Evolutionary conservation across 2,797 vertebrate genomes (phyloP).

Genomic region (Liparis tanakae): DNA sequence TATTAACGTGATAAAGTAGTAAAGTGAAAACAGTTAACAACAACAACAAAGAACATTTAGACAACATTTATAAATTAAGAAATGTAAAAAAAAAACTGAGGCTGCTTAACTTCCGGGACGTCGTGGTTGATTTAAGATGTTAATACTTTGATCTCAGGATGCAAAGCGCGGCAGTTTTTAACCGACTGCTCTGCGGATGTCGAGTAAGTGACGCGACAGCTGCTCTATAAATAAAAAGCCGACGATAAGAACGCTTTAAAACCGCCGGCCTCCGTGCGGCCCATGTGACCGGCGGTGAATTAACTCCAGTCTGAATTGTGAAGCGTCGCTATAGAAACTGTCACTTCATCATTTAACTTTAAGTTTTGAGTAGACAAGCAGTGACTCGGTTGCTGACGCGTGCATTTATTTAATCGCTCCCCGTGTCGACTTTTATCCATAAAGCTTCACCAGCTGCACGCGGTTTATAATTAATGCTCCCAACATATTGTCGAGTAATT

Average conservation of each 20-base stretch:
- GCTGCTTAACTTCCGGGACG: slow-evolving; percentile 68
- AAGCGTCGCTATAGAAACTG: slow-evolving; percentile 52
- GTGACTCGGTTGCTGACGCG: slow-evolving; percentile 57
- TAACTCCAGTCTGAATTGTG: slow-evolving; percentile 34
- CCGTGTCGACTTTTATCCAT: slow-evolving; percentile 37
- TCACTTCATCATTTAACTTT: slow-evolving; percentile 61
- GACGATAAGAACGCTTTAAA: slow-evolving; percentile 42
- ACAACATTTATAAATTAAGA: no score
- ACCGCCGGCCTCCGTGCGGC: slow-evolving; percentile 17
- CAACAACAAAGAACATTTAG: no score
- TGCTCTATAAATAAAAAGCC: slow-evolving; percentile 57
- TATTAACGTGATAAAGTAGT: no score
- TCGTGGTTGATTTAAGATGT: slow-evolving; percentile 67
- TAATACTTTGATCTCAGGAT: slow-evolving; percentile 61
- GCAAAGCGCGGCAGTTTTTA: slow-evolving; percentile 53
- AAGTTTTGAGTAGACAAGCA: slow-evolving; percentile 46
- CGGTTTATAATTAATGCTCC: slow-evolving; percentile 54
- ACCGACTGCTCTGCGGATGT: slow-evolving; percentile 56
- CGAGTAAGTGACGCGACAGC: slow-evolving; percentile 54
- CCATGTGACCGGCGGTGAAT: slow-evolving; percentile 39
- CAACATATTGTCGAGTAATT: not conserved
- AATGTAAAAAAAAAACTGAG: not conserved
- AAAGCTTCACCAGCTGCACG: slow-evolving; percentile 47
- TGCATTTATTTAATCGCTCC: slow-evolving; percentile 53
- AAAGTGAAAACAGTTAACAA: no score